phyloP scores from a whole-genome alignment of 2,797 vertebrate genomes.

The Harpagifer antarcticus region DNA sequence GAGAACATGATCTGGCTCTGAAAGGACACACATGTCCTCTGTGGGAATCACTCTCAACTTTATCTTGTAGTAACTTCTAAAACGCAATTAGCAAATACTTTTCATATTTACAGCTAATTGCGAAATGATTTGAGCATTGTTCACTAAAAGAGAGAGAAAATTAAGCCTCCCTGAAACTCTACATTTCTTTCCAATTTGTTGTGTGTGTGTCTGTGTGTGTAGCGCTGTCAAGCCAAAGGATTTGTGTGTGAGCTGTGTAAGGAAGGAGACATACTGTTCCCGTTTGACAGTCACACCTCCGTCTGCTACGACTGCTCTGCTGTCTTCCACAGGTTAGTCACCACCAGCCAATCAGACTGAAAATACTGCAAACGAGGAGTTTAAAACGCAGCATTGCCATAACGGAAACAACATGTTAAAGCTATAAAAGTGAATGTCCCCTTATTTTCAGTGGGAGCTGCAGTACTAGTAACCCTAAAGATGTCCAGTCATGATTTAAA shows the following conservation, averaged over 20 bases:
- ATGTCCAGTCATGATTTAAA: neutral
- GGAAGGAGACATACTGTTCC: constrained; percentile 96
- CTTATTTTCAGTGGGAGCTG: neutral
- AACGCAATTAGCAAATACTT: neutral
- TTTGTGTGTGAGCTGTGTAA: constrained; percentile 98
- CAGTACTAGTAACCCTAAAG: neutral
- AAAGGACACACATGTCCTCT: neutral
- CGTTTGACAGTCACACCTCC: constrained; percentile 98
- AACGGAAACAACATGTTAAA: neutral
- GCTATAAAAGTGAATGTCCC: neutral
- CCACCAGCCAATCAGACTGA: neutral
- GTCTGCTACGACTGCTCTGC: constrained; percentile 95
- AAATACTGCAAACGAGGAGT: neutral
- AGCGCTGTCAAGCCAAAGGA: constrained; percentile 98
- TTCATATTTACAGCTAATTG: too few relatives aligned
- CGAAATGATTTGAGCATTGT: neutral
- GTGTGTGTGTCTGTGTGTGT: constrained; percentile 22
- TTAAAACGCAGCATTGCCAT: neutral
- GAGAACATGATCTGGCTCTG: constrained; percentile 2
- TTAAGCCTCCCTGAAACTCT: neutral
- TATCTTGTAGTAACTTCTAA: neutral
- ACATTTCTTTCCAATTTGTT: constrained; percentile 7
- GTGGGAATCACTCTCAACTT: neutral
- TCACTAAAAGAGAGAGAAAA: neutral
- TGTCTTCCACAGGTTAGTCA: constrained; percentile 95